Evolutionary conservation across 2,113 vertebrate species (phyloP).

Genomic region (Himantopus leucocephalus): DNA sequence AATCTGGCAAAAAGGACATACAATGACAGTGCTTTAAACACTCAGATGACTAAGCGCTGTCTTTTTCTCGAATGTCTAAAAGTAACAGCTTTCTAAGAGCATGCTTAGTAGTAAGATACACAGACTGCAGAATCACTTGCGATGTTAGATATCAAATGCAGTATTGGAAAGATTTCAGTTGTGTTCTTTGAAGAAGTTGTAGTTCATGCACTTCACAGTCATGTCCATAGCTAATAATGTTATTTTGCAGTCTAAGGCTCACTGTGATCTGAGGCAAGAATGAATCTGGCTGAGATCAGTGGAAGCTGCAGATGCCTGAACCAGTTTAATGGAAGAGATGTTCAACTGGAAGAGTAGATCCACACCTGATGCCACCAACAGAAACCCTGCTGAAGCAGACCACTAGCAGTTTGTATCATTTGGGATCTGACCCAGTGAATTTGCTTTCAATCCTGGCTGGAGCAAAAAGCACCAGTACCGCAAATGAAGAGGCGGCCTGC

Average conservation of each 20-base stretch:
- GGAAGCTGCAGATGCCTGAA: background rate
- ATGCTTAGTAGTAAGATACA: background rate
- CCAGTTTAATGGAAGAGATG: background rate
- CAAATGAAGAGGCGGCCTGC: background rate
- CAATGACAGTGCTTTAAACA: background rate
- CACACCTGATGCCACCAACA: background rate
- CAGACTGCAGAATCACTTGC: background rate
- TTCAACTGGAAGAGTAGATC: background rate
- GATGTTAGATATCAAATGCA: background rate
- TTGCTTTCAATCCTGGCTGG: background rate
- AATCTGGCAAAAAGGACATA: background rate
- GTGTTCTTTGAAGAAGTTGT: background rate
- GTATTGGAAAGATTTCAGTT: background rate
- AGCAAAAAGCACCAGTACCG: background rate
- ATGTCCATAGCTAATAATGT: background rate
- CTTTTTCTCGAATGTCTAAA: background rate
- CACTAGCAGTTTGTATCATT: background rate
- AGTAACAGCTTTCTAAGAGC: background rate
- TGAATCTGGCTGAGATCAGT: background rate
- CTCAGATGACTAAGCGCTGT: background rate
- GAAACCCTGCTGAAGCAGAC: background rate
- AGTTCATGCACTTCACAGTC: background rate
- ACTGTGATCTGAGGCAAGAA: background rate
- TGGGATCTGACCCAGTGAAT: background rate
- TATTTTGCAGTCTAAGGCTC: background rate